A percentile compares a stretch with the other conserved stretches of the same genome.
phyloP scores from a whole-genome alignment of 2,888 invertebrate species.

The Flabesymbios commensalis region DNA sequence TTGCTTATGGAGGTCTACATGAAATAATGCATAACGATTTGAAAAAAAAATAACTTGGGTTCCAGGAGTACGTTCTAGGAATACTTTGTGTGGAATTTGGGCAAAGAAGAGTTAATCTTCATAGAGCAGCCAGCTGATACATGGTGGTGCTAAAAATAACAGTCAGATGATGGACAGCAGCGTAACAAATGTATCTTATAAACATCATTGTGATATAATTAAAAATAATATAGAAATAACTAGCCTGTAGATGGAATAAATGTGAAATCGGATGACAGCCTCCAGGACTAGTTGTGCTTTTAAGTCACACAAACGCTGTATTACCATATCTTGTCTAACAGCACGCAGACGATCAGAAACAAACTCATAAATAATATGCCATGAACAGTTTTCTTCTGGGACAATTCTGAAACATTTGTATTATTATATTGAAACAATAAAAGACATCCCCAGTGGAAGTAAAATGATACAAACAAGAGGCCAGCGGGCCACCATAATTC shows the following conservation, averaged over 20 bases:
- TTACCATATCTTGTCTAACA: conserved; percentile 77
- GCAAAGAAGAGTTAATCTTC: neutral
- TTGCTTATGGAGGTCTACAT: too few species aligned
- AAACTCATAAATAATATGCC: conserved; percentile 73
- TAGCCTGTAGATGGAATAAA: conserved; percentile 64
- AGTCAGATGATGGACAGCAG: neutral
- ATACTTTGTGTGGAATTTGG: too few species aligned
- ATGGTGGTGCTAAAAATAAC: neutral
- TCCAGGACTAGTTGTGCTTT: conserved; percentile 71
- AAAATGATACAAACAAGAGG: too few species aligned
- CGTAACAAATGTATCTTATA: neutral
- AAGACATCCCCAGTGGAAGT: too few species aligned
- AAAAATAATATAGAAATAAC: neutral
- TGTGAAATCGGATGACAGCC: conserved; percentile 75
- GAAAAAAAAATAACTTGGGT: too few species aligned
- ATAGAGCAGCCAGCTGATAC: neutral
- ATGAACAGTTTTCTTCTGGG: conserved; percentile 59
- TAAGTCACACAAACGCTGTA: conserved; percentile 69
- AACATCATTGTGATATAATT: neutral
- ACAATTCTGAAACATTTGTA: conserved; percentile 52
- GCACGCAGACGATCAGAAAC: conserved; percentile 76
- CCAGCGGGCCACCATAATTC: too few species aligned
- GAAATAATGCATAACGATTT: too few species aligned
- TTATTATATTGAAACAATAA: too few species aligned
- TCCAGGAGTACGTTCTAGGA: too few species aligned